Evolutionary conservation across 1,140 invertebrate genomes (phyloP), one percentile per base, ranked within the genome.

Genomic region (Lepidotrigona ventralis): DNA sequence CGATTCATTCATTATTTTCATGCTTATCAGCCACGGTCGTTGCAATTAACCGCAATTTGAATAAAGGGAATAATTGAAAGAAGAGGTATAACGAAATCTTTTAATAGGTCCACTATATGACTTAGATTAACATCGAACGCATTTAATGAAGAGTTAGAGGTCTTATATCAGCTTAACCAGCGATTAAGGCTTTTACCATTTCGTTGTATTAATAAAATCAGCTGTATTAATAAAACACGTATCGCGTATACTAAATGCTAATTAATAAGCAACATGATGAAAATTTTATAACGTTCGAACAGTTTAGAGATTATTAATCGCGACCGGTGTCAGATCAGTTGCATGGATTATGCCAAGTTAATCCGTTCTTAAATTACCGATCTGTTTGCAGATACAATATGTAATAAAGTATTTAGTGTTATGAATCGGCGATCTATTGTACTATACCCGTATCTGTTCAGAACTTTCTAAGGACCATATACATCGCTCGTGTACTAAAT

Each of bases 351-450:
- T 70, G 5, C 21, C 33, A 39, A 21, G 51, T 19, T 79, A 70
- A 79, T 70, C 77, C n/a, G 54, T 39, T 46, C 29, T 60, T 17
- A 58, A 70, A 70, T 77, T 66, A 66, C 60, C 23, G 54, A 79
- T 58, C 33, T 58, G 8, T 58, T 70, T 33, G 21, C 29, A 54
- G 51, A 26, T 69, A 69, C 21, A 33, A 69, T n/a, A n/a, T 33
- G 23, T 60, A 75, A 75, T 19, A 60, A 56, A 75, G 15, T n/a
- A n/a, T 33, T 58, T 60, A 70, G n/a, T 70, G 12, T 54, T 46
- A 60, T 26, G 17, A 46, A 58, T 79, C 14, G 12, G 19, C 15
- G 0, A 1, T 23, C 17, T 46, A 56, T 53, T 1, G 21, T 29
- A 66, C 60, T 15, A 2, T 29, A 33, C 4, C 15, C 12, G 4